Base-by-base conservation (phyloP, 2,113 vertebrate species). In the Euleptes europaea region DNA sequence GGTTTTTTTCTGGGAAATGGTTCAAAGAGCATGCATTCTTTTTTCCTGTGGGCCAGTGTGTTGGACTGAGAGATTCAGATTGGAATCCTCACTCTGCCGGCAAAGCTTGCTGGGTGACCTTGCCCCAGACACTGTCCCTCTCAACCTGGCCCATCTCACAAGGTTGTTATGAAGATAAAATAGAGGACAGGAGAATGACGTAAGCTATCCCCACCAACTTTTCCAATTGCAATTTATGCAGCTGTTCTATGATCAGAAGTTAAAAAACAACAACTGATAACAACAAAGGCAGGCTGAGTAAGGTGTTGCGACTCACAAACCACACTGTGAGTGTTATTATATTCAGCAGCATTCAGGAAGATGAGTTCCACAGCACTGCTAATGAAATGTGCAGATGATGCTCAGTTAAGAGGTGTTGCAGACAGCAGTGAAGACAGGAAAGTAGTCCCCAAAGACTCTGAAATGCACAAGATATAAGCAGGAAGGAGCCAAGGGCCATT, bases 351-450 rank as follows among this genome's bases (percentile, higher is more conserved):
- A 28, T 33, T 28, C 70, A n/a, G 65, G 54, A 83, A 83, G 71
- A 83, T 33, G 40, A 65, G 71, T 75, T 83, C 82, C 13, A 49
- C 71, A 83, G 71, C 15, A 65, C 40, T 35, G 17, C 47, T 75
- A 83, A 83, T 74, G 33, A 75, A 83, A 83, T 65, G 40, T 75
- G 71, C 82, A 74, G 54, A 75, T 83, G 54, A 83, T 75, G 31
- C 71, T 65, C 44, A 35, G 54, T 75, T 83, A 75, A 73, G 81
- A 83, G 71, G 82, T 75, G 71, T 83, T 74, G 44, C 42, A 65
- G 71, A 83, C n/a, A 65, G 57, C 82, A 83, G 82, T 65, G 71
- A 44, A 83, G 71, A 75, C 42, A 74, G 54, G 57, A 65, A 74
- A 83, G 19, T 8, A n/a, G 9, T 83, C 71, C 71, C 71, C 40